Evolutionary conservation across 1,140 invertebrate genomes (phyloP).

Genomic region (Drosophila cardini): DNA sequence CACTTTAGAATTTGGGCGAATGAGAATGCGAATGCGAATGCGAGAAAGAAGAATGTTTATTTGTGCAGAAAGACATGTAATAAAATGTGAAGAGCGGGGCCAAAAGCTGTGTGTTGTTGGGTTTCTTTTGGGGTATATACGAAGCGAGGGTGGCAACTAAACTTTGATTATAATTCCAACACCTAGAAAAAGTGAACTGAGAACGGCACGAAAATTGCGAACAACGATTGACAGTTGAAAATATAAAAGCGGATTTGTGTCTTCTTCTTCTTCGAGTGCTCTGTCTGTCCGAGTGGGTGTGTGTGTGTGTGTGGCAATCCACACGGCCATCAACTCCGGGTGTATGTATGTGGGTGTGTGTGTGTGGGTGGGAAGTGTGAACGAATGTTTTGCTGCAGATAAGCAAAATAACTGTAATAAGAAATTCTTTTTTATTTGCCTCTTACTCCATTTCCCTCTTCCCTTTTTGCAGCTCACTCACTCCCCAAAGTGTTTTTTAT

Average conservation of each 20-base stretch:
- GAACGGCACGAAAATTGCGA: conserved; percentile 49
- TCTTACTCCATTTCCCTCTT: conserved; percentile 1
- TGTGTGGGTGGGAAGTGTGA: conserved; percentile 66
- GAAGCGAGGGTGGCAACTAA: conserved; percentile 17
- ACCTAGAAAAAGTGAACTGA: conserved; percentile 56
- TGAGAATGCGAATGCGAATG: conserved; percentile 22
- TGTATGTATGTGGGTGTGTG: conserved; percentile 11
- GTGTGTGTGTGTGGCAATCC: conserved; percentile 37
- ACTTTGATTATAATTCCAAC: conserved; percentile 81
- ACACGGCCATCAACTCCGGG: conserved; percentile 35
- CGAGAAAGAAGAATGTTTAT: conserved; percentile 30
- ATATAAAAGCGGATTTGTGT: conserved; percentile 82
- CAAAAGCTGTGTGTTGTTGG: conserved; percentile 39
- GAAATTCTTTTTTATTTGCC: conserved; percentile 80
- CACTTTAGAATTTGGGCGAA: conserved; percentile 74
- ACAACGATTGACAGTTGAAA: conserved; percentile 80
- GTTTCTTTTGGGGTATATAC: neutral
- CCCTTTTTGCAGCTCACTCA: neutral
- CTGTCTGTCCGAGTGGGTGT: conserved; percentile 29
- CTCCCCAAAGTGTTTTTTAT: conserved; percentile 72
- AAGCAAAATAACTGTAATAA: conserved; percentile 82
- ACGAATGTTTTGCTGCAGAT: conserved; percentile 82
- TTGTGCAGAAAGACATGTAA: conserved; percentile 47
- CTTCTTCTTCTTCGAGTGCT: conserved; percentile 27
- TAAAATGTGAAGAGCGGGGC: conserved; percentile 29